Base-by-base conservation (phyloP, 2,797 vertebrate genomes). In the Rhabdomys pumilio region DNA sequence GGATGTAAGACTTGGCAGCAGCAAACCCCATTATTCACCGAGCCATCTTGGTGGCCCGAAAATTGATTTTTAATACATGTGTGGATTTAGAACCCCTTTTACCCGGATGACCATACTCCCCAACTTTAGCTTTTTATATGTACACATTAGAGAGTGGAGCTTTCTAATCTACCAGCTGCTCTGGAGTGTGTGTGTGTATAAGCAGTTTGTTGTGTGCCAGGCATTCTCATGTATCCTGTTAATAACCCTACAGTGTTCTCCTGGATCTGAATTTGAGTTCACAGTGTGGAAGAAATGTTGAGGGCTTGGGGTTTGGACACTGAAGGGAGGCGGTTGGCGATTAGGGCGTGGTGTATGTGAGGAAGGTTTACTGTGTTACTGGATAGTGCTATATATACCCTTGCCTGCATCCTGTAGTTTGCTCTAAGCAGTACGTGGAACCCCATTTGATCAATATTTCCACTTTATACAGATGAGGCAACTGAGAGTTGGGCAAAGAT, bases 61-160 rank as follows among this genome's bases (percentile, higher is more conserved):
- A 55, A 29, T 55, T 72, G 34, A 26, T 72, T 72, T 85, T 87
- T 26, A 72, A 72, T 55, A 87, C 34, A 69, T 26, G 22, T 72
- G 50, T 72, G 34, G 63, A 41, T 90, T 89, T 96, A 55, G 85
- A 84, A 72, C 55, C 57, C 85, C 17, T 22, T 53, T 79, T 81
- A 53, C n/a, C 61, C 57, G 84, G 61, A 72, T 94, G 82, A 91
- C 94, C 73, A 89, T 55, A 57, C 31, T 17, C 59, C 69, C 1
- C 69, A 72, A 47, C 50, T 69, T 94, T 67, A 59, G 47, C 22
- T 26, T 90, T 95, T 90, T 96, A 61, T 69, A 24, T 26, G 22
- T 38, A 47, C 38, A 57, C 79, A 10, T 38, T n/a, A 67, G n/a
- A 65, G 19, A 55, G 19, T 67, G 19, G 72, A 20, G 1, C n/a